Evolutionary conservation across 2,888 invertebrate genomes (phyloP).

Genomic region (Crocallis elinguaria): DNA sequence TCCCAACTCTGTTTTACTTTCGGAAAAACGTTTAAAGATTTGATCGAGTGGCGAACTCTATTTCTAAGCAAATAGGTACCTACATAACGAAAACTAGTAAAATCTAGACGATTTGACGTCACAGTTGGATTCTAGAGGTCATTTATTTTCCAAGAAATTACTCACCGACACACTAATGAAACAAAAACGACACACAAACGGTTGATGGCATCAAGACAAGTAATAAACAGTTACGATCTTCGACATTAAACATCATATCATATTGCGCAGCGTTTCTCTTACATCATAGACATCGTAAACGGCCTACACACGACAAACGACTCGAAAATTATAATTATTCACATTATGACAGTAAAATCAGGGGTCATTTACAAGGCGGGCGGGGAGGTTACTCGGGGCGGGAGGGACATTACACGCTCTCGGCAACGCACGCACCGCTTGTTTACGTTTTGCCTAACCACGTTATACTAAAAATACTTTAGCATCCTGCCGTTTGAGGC

Average conservation of each 20-base stretch:
- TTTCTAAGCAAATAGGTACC: background rate
- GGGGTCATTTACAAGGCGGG: constrained; percentile 45
- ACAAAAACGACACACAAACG: constrained; percentile 21
- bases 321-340: constrained; percentile 61
- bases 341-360: constrained; percentile 54
- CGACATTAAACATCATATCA: constrained; percentile 31
- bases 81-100: background rate
- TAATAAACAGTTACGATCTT: constrained; percentile 30
- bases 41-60: background rate
- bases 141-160: constrained; percentile 1
- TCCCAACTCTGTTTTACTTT: too few relatives aligned
- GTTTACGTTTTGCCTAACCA: constrained; percentile 83
- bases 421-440: constrained; percentile 65
- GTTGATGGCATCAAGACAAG: constrained; percentile 15
- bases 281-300: constrained; percentile 50
- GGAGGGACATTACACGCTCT: constrained; percentile 53
- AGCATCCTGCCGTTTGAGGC: constrained; percentile 83
- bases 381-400: constrained; percentile 52
- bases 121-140: background rate
- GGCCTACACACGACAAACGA: constrained; percentile 54
- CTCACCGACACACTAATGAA: constrained; percentile 8
- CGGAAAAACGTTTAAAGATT: background rate
- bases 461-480: constrained; percentile 82
- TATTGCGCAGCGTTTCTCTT: constrained; percentile 39
- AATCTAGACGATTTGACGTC: background rate